phyloP scores from a whole-genome alignment of 2,113 vertebrate species.

The Corythaixoides concolor region DNA sequence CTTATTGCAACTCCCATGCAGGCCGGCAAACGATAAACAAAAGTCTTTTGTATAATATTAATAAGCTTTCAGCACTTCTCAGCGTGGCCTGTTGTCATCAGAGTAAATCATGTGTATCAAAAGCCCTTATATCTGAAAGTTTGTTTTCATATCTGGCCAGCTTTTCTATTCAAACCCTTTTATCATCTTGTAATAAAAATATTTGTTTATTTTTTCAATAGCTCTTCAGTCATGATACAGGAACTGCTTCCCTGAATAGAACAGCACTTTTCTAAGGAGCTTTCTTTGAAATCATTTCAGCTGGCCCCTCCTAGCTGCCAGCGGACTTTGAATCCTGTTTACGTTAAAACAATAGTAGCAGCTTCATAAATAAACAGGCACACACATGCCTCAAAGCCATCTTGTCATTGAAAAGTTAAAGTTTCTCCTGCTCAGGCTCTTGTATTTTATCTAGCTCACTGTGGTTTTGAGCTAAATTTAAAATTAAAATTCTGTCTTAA shows the following conservation, averaged over 20 bases:
- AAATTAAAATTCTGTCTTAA: neutral
- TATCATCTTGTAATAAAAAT: conserved; percentile 81
- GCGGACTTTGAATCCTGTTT: conserved; percentile 74
- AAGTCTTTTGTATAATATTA: conserved; percentile 82
- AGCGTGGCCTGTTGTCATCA: conserved; percentile 71
- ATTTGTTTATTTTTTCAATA: conserved; percentile 80
- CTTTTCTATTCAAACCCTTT: conserved; percentile 72
- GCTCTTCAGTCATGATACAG: conserved; percentile 69
- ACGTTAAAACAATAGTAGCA: conserved; percentile 77
- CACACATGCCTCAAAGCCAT: conserved; percentile 37
- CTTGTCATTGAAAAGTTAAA: conserved; percentile 37
- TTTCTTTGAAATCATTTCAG: conserved; percentile 71
- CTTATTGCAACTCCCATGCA: conserved; percentile 77
- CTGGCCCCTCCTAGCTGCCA: conserved; percentile 70
- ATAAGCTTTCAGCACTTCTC: conserved; percentile 78
- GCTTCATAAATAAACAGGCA: conserved; percentile 73
- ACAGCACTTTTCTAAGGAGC: conserved; percentile 69
- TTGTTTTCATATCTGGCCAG: conserved; percentile 80
- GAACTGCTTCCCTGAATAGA: conserved; percentile 72
- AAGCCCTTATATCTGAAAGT: conserved; percentile 77
- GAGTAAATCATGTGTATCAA: conserved; percentile 79
- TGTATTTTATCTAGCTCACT: conserved; percentile 31
- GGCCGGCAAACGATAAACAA: conserved; percentile 77
- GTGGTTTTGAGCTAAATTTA: conserved; percentile 1
- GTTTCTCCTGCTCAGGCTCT: conserved; percentile 27